phyloP scores from a whole-genome alignment of 2,888 invertebrate species.

The Epicampocera succincta region DNA sequence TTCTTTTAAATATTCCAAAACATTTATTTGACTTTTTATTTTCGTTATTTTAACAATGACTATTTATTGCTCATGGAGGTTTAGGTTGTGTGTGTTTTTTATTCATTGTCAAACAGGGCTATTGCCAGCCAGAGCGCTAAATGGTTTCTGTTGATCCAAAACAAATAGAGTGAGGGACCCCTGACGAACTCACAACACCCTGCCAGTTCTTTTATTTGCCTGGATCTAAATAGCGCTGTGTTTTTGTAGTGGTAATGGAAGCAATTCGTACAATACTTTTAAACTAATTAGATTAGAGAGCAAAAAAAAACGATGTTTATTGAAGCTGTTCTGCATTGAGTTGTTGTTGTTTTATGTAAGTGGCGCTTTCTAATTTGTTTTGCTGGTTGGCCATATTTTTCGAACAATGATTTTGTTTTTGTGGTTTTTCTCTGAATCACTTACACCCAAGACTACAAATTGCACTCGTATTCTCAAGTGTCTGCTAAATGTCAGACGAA shows the following conservation, averaged over 20 bases:
- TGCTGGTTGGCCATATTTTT: constrained; percentile 43
- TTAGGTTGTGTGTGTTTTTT: constrained; percentile 14
- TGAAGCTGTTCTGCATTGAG: constrained; percentile 5
- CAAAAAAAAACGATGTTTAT: constrained; percentile 18
- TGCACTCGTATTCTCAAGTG: constrained; percentile 33
- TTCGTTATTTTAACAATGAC: constrained; percentile 42
- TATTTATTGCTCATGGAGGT: constrained; percentile 44
- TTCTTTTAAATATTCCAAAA: constrained; percentile 7
- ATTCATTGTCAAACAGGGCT: constrained; percentile 59
- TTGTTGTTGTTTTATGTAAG: constrained; percentile 31
- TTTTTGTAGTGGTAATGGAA: constrained; percentile 13
- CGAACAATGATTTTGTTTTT: background rate
- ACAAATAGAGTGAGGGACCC: constrained; percentile 20
- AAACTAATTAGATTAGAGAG: constrained; percentile 56
- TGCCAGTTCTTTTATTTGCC: constrained; percentile 10
- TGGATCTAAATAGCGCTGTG: constrained; percentile 7
- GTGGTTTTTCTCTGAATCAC: constrained; percentile 17
- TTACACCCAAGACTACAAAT: constrained; percentile 33
- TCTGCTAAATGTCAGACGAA: background rate
- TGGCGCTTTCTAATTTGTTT: constrained; percentile 58
- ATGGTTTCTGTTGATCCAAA: constrained; percentile 1
- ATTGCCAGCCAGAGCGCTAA: constrained; percentile 21
- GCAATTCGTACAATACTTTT: constrained; percentile 43
- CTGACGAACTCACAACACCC: constrained; percentile 40
- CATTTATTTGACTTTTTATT: constrained; percentile 5